These are phyloP conservation scores for Bovichtus variegatus DNA, from an alignment of 2,797 vertebrate genomes.

Conservation along the genomic window DNA sequence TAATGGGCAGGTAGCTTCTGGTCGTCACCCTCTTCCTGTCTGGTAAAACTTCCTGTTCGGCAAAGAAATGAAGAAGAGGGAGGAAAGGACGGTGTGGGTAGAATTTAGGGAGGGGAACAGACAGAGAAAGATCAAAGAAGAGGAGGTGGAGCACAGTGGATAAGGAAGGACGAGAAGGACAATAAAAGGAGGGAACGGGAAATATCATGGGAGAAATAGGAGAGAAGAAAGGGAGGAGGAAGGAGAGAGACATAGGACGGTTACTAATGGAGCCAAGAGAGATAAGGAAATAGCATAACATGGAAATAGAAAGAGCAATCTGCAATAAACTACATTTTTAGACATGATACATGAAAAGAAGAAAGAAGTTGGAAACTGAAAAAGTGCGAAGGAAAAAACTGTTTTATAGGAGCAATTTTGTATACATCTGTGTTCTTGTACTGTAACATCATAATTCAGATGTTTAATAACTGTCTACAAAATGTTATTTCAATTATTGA, in stretches of 20 bases:
- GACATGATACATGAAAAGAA: neutral
- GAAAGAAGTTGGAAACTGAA: neutral
- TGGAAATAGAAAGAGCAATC: conserved; percentile 23
- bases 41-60: conserved; percentile 88
- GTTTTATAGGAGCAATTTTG: conserved; percentile 13
- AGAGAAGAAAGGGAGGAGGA: neutral
- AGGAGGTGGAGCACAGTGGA: conserved; percentile 6
- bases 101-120: conserved; percentile 1
- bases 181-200: neutral
- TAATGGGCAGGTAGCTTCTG: conserved; percentile 90
- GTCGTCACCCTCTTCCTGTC: conserved; percentile 94
- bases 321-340: neutral
- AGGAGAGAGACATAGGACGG: neutral
- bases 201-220: conserved; percentile 1
- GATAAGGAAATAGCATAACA: conserved; percentile 1
- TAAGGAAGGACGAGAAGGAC: conserved; percentile 16
- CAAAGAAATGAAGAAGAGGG: accelerated
- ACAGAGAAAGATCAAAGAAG: conserved; percentile 33
- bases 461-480: conserved; percentile 9
- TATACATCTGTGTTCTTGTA: neutral
- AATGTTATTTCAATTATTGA: conserved; percentile 30
- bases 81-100: neutral
- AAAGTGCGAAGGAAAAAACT: neutral
- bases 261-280: conserved; percentile 26
- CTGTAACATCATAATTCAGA: conserved; percentile 20